These are phyloP conservation scores for Tetragonula clypearis DNA, from an alignment of 1,140 invertebrate species.

Conservation along the genomic window DNA sequence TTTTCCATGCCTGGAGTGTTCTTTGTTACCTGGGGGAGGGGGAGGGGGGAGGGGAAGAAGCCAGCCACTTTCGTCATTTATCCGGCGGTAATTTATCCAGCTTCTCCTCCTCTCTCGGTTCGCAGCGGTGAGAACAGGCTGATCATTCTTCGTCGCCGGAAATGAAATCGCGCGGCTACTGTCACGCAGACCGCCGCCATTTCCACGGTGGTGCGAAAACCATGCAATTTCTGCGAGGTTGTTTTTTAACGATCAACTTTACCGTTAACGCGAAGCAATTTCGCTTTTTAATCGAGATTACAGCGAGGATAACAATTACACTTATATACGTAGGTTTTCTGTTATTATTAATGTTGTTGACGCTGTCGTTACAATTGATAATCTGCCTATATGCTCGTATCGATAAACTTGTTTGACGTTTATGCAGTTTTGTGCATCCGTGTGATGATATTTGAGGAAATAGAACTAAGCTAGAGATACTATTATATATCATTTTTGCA, in stretches of 20 bases:
- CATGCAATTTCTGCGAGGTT: background rate
- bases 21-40: background rate
- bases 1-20: background rate
- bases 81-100: conserved; percentile 28
- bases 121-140: background rate
- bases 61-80: conserved; percentile 19
- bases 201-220: background rate
- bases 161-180: conserved; percentile 23
- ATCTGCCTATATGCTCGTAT: no score
- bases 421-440: no score
- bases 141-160: conserved; percentile 33
- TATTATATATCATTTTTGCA: no score
- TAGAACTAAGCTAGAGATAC: no score
- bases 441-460: no score
- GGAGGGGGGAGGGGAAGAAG: no score
- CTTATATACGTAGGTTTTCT: no score
- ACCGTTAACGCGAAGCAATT: background rate
- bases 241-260: conserved; percentile 2
- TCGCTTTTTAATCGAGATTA: background rate
- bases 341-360: no score
- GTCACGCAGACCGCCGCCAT: background rate
- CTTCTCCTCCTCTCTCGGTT: background rate
- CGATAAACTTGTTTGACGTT: no score
- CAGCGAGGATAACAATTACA: no score
- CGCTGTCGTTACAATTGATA: no score